Evolutionary conservation across 2,888 invertebrate genomes (phyloP).

Genomic region (Dynastes maya): DNA sequence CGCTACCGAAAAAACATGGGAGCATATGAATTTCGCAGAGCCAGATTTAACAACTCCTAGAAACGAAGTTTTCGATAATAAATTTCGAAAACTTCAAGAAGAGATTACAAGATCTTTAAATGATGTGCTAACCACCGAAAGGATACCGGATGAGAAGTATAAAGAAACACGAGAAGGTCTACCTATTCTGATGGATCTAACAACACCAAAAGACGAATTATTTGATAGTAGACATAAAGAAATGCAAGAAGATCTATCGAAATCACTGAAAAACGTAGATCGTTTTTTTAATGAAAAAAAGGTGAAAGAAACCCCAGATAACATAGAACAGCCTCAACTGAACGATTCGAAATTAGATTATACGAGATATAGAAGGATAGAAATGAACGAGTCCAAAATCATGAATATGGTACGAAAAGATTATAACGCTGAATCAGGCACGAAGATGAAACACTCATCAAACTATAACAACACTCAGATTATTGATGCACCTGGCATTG

Average conservation of each 20-base stretch:
- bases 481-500: conserved; percentile 63
- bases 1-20: conserved; percentile 45
- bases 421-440: conserved; percentile 69
- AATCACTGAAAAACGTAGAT: conserved; percentile 50
- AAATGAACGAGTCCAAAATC: conserved; percentile 60
- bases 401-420: conserved; percentile 64
- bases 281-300: conserved; percentile 53
- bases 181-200: conserved; percentile 60
- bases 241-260: conserved; percentile 70
- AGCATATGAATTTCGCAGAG: conserved; percentile 10
- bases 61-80: conserved; percentile 71
- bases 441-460: conserved; percentile 71
- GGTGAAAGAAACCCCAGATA: conserved; percentile 46
- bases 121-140: conserved; percentile 72
- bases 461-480: conserved; percentile 75
- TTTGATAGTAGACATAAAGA: conserved; percentile 70
- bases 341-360: conserved; percentile 62
- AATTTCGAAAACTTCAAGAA: conserved; percentile 70
- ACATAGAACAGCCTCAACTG: conserved; percentile 58
- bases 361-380: conserved; percentile 61
- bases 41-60: conserved; percentile 70
- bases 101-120: conserved; percentile 60
- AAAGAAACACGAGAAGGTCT: conserved; percentile 55
- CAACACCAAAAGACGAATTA: conserved; percentile 72
- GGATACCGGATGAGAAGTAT: conserved; percentile 73